phyloP scores from a whole-genome alignment of 2,797 vertebrate species.

The Catamblyrhynchus diadema region DNA sequence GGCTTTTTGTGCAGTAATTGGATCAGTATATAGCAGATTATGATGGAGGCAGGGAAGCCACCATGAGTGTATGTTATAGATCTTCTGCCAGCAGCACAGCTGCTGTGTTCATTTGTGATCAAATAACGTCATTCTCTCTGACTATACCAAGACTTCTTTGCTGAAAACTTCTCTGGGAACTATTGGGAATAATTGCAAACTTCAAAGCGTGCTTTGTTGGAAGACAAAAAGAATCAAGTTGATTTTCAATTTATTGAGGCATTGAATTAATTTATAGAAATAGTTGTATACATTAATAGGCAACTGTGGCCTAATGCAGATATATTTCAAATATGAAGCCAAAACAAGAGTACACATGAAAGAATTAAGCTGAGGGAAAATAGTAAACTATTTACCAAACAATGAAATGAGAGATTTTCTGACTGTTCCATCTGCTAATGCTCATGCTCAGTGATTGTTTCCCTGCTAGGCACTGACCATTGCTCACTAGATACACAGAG shows the following conservation, averaged over 20 bases:
- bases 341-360: not conserved
- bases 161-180: conserved; percentile 41
- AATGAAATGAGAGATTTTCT: not conserved
- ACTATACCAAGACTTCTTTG: conserved; percentile 7
- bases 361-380: not conserved
- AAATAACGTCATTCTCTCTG: conserved; percentile 59
- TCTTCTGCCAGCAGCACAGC: conserved; percentile 64
- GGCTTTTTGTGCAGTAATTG: conserved; percentile 68
- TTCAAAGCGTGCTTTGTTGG: conserved; percentile 7
- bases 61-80: not conserved
- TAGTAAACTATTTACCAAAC: not conserved
- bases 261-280: not conserved
- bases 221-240: not conserved
- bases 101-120: conserved; percentile 52
- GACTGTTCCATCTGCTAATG: not conserved
- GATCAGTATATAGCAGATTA: conserved; percentile 26
- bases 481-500: not conserved
- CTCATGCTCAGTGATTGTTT: not conserved
- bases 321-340: not conserved
- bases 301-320: not conserved
- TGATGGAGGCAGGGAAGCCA: conserved; percentile 22
- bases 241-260: not conserved
- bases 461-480: not conserved
- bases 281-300: not conserved
- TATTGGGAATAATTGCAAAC: not conserved